phyloP scores from a whole-genome alignment of 2,888 invertebrate genomes.

The Nomada lathburiana region DNA sequence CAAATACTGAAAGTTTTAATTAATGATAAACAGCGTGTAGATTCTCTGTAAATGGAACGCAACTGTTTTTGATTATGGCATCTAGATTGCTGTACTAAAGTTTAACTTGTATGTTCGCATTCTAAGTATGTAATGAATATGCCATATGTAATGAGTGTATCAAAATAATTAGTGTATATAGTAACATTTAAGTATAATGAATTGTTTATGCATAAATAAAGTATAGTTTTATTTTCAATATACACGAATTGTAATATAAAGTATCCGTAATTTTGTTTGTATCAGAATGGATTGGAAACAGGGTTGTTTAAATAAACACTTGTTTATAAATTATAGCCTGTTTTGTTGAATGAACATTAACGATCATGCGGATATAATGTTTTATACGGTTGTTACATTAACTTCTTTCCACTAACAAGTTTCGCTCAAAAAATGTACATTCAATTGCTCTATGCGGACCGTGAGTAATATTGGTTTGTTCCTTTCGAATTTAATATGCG shows the following conservation, averaged over 20 bases:
- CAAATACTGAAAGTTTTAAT: neutral
- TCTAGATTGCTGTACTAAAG: conserved; percentile 1
- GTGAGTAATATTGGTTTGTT: neutral
- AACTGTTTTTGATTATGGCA: neutral
- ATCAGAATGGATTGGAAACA: conserved; percentile 15
- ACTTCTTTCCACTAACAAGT: conserved; percentile 14
- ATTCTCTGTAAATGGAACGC: neutral
- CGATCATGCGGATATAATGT: conserved; percentile 38
- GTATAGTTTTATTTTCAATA: conserved; percentile 39
- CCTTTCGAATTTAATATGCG: conserved; percentile 3
- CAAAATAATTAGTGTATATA: no score
- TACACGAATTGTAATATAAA: conserved; percentile 45
- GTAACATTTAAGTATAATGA: neutral
- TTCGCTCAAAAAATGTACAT: conserved; percentile 10
- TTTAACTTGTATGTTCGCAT: no score
- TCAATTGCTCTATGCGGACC: neutral
- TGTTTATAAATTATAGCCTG: conserved; percentile 17
- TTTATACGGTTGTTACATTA: conserved; percentile 29
- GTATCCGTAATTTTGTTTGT: conserved; percentile 8
- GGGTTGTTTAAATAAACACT: conserved; percentile 33
- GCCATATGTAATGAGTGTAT: neutral
- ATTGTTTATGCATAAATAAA: conserved; percentile 37
- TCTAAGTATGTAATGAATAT: no score
- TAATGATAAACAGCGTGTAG: neutral
- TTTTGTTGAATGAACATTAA: conserved; percentile 26